Evolutionary conservation across 2,113 vertebrate species (phyloP).

Genomic region (Ctenodactylus gundi): DNA sequence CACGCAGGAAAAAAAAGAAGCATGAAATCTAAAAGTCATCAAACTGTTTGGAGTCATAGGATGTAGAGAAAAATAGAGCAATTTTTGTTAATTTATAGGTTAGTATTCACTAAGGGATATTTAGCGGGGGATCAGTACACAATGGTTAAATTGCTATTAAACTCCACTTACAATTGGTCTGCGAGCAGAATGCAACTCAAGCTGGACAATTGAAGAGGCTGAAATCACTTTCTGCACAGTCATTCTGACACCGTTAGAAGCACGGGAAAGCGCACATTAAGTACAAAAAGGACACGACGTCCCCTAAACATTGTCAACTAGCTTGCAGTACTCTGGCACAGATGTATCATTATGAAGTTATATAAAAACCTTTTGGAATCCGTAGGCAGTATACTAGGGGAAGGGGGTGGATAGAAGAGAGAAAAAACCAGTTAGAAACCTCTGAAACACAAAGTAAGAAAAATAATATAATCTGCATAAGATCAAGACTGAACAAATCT

Average conservation of each 20-base stretch:
- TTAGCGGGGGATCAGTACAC: background rate
- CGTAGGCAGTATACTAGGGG: background rate
- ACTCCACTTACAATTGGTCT: background rate
- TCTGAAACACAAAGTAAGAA: background rate
- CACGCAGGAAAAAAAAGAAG: background rate
- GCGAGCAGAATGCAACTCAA: background rate
- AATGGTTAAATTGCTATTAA: background rate
- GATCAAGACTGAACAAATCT: background rate
- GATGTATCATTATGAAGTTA: background rate
- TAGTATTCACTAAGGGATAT: background rate
- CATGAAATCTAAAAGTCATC: background rate
- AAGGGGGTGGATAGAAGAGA: rapidly evolving
- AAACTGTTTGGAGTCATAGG: background rate
- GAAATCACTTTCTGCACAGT: background rate
- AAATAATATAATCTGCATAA: background rate
- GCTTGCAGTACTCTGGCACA: background rate
- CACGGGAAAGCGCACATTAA: background rate
- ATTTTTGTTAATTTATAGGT: background rate
- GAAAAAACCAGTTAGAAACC: background rate
- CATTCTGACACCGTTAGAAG: constrained; percentile 1
- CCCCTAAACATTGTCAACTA: background rate
- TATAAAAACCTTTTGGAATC: background rate
- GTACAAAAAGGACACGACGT: background rate
- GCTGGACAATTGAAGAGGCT: background rate
- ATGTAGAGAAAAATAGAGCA: background rate